Percentiles rank a stretch among this genome's conserved stretches.
phyloP scores from a whole-genome alignment of 2,797 vertebrate species.

The Diplodus puntazzo region DNA sequence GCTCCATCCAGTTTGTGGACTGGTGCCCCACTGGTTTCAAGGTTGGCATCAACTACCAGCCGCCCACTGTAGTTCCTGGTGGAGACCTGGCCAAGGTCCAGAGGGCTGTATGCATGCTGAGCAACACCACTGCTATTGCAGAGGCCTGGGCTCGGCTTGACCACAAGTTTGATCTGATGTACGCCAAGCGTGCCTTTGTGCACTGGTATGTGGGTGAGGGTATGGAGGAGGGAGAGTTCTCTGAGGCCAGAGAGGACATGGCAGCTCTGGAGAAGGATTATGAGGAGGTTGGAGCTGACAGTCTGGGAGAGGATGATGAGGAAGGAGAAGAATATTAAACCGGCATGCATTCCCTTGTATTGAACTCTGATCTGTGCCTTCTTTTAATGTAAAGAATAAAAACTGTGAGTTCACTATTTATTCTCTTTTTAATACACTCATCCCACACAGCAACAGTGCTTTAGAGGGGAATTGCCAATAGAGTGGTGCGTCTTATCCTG shows the following conservation, averaged over 20 bases:
- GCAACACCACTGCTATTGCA: slow-evolving; percentile 78
- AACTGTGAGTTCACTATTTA: not conserved
- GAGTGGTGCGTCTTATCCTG: not conserved
- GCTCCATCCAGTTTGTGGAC: slow-evolving; percentile 80
- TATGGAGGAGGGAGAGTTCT: slow-evolving; percentile 80
- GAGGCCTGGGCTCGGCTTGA: slow-evolving; percentile 82
- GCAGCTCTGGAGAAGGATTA: slow-evolving; percentile 78
- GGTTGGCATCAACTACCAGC: slow-evolving; percentile 77
- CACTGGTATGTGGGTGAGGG: slow-evolving; percentile 77
- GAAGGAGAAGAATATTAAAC: slow-evolving; percentile 59
- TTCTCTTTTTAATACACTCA: not conserved
- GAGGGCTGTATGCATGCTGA: slow-evolving; percentile 83
- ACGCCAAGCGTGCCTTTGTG: slow-evolving; percentile 77
- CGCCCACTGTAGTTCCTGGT: slow-evolving; percentile 82
- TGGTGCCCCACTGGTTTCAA: slow-evolving; percentile 66
- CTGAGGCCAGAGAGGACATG: slow-evolving; percentile 79
- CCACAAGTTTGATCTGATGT: slow-evolving; percentile 82
- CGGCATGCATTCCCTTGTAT: not conserved
- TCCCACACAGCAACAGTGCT: no score
- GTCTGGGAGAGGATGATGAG: not conserved
- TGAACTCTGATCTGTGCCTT: not conserved
- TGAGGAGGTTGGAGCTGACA: not conserved
- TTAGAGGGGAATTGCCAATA: no score
- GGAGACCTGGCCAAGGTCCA: slow-evolving; percentile 88
- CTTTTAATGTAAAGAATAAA: slow-evolving; percentile 37